phyloP scores from a whole-genome alignment of 2,888 invertebrate species.

The Polydesmus complanatus region DNA sequence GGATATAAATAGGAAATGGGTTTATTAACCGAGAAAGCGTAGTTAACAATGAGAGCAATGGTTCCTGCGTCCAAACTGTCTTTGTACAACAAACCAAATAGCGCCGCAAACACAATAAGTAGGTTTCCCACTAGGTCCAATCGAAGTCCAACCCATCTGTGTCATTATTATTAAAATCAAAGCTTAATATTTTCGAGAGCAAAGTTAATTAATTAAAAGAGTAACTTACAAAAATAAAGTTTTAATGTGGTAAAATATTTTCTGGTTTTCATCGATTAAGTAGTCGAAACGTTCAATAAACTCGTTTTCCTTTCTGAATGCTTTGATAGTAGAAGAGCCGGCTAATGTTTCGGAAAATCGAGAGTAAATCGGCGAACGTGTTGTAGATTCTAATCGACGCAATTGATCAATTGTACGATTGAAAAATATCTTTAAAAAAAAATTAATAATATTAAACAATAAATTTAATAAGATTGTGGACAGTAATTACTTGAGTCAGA shows the following conservation, averaged over 20 bases:
- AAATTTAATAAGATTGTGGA: no score
- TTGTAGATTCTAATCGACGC: constrained; percentile 83
- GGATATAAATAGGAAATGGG: no score
- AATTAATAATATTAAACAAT: no score
- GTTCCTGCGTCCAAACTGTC: constrained; percentile 31
- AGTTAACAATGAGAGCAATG: constrained; percentile 70
- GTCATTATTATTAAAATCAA: no score
- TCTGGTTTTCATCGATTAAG: constrained; percentile 67
- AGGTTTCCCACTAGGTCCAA: constrained; percentile 41
- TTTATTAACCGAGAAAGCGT: constrained; percentile 36
- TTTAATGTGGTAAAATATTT: constrained; percentile 1
- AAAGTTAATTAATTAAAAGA: background rate
- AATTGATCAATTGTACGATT: constrained; percentile 85
- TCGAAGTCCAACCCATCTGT: constrained; percentile 35
- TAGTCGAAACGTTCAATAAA: constrained; percentile 81
- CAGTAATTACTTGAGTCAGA: constrained; percentile 25
- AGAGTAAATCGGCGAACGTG: constrained; percentile 90
- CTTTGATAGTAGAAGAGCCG: constrained; percentile 61
- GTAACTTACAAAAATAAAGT: constrained; percentile 14
- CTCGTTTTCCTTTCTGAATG: constrained; percentile 62
- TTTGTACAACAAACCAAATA: constrained; percentile 41
- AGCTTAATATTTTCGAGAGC: background rate
- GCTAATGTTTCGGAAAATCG: constrained; percentile 92
- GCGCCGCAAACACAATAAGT: constrained; percentile 41
- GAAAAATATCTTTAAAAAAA: no score